phyloP scores from a whole-genome alignment of 1,140 invertebrate species.

The Chelonus insularis region DNA sequence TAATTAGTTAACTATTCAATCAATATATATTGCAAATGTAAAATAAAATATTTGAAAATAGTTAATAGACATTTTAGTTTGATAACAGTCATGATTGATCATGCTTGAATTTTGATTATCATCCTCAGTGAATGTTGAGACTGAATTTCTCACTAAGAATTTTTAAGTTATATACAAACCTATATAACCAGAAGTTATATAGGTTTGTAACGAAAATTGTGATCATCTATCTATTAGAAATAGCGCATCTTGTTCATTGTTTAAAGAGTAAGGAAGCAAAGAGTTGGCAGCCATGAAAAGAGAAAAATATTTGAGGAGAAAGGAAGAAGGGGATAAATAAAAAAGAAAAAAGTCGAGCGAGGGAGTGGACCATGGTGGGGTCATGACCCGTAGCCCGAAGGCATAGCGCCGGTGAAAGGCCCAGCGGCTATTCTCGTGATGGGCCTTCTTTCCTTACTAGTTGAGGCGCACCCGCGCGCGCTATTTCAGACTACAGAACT shows the following conservation, averaged over 20 bases:
- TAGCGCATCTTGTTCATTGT: background rate
- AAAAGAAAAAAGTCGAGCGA: constrained; percentile 36
- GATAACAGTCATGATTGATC: too few relatives aligned
- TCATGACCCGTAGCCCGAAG: constrained; percentile 48
- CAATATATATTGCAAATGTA: too few relatives aligned
- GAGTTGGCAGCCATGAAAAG: background rate
- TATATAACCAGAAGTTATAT: background rate
- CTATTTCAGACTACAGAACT: background rate
- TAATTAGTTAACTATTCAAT: too few relatives aligned
- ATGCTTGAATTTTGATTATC: too few relatives aligned
- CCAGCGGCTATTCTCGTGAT: constrained; percentile 33
- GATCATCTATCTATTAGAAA: constrained; percentile 20
- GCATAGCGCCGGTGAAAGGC: constrained; percentile 30
- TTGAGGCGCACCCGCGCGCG: constrained; percentile 18
- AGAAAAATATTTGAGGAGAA: constrained; percentile 24
- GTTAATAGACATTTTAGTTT: too few relatives aligned
- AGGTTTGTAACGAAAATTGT: constrained; percentile 46
- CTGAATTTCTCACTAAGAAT: too few relatives aligned
- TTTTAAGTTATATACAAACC: background rate
- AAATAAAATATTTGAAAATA: too few relatives aligned
- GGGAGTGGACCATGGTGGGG: constrained; percentile 46
- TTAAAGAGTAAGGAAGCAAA: constrained; percentile 4
- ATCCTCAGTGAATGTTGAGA: too few relatives aligned
- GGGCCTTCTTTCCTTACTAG: constrained; percentile 1
- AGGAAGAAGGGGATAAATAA: constrained; percentile 35